Evolutionary conservation across 2,888 invertebrate species (phyloP).

Genomic region (Halocaridina rubra): DNA sequence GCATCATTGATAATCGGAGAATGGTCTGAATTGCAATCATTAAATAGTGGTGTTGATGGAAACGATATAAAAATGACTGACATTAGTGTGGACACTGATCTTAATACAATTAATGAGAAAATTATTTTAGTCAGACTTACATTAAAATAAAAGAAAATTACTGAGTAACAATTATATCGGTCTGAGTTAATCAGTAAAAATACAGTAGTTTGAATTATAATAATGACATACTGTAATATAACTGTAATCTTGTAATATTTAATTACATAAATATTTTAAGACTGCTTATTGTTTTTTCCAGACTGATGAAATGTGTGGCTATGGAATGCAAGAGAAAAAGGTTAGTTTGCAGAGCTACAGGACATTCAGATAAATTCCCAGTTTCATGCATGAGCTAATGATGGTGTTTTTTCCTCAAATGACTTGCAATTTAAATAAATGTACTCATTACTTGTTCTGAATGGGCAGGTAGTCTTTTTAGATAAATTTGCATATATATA

Average conservation of each 20-base stretch:
- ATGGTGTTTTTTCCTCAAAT: neutral
- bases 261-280: neutral
- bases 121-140: neutral
- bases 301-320: conserved; percentile 42
- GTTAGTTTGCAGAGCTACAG: too few relatives aligned
- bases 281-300: neutral
- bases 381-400: too few relatives aligned
- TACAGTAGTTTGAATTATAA: too few relatives aligned
- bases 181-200: neutral
- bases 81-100: too few relatives aligned
- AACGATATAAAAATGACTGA: too few relatives aligned
- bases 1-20: conserved; percentile 22
- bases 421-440: neutral
- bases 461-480: neutral
- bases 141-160: neutral
- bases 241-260: neutral
- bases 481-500: neutral
- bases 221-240: too few relatives aligned
- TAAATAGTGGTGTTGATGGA: too few relatives aligned
- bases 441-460: conserved; percentile 1
- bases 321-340: conserved; percentile 30
- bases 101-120: neutral
- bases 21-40: neutral
- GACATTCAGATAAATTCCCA: too few relatives aligned
- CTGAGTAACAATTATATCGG: neutral